A percentile compares a stretch with the other conserved stretches of the same genome.
phyloP scores from a whole-genome alignment of 2,113 vertebrate genomes.

The Callocephalon fimbriatum region DNA sequence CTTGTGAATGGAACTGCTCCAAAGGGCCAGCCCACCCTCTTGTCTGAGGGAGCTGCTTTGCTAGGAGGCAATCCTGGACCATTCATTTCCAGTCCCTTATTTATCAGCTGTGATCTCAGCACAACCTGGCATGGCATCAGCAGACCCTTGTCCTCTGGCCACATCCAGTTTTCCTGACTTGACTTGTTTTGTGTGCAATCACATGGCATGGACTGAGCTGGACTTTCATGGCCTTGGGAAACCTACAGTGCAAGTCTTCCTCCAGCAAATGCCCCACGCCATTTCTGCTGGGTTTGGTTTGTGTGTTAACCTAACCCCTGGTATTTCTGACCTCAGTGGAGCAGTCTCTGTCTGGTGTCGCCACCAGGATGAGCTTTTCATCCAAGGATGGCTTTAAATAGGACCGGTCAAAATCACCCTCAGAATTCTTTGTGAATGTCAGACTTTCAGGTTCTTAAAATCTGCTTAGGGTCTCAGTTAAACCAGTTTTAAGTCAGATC shows the following conservation, averaged over 20 bases:
- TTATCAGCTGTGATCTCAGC: not conserved
- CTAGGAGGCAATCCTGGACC: not conserved
- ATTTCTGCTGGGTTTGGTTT: not conserved
- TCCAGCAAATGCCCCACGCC: not conserved
- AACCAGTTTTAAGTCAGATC: not conserved
- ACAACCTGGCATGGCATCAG: not conserved
- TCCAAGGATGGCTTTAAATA: not conserved
- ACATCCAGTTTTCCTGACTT: not conserved
- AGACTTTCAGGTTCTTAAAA: not conserved
- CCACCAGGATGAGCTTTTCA: not conserved
- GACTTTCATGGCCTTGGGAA: not conserved
- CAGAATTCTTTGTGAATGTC: not conserved
- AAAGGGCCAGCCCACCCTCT: not conserved
- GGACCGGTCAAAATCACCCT: not conserved
- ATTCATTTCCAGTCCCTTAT: not conserved
- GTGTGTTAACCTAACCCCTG: not conserved
- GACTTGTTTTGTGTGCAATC: not conserved
- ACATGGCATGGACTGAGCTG: rapidly evolving
- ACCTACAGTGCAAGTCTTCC: rapidly evolving
- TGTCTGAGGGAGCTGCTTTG: not conserved
- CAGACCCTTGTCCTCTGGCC: not conserved
- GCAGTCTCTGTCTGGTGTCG: not conserved
- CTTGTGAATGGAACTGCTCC: not conserved
- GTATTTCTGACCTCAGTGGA: not conserved
- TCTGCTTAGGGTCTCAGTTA: not conserved